Evolutionary conservation across 2,113 vertebrate species (phyloP).

Genomic region (Cyanistes caeruleus): DNA sequence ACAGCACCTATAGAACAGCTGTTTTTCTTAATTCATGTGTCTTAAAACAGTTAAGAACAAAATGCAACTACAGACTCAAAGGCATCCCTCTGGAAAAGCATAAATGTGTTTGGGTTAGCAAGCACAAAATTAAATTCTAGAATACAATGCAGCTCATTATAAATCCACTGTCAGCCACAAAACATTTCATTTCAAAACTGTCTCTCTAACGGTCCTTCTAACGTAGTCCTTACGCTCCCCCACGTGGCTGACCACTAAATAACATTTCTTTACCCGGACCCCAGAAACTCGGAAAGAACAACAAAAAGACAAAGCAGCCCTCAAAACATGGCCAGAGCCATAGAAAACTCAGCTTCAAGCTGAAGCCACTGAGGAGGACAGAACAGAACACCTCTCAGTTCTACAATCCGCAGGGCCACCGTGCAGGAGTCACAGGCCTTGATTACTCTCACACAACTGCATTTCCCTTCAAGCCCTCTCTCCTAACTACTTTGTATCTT

Average conservation of each 20-base stretch:
- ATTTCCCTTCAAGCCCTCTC: neutral
- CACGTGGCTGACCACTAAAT: conserved; percentile 8
- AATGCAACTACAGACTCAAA: neutral
- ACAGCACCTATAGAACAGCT: neutral
- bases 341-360: neutral
- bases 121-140: neutral
- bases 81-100: neutral
- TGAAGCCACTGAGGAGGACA: neutral
- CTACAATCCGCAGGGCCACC: neutral
- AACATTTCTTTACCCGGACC: neutral
- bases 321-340: neutral
- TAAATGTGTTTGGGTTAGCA: neutral
- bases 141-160: neutral
- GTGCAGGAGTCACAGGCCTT: neutral
- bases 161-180: neutral
- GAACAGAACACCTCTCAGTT: neutral
- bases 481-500: neutral
- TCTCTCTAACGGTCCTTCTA: neutral
- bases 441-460: neutral
- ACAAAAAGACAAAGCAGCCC: neutral
- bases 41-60: neutral
- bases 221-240: conserved; percentile 25
- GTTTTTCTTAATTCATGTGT: neutral
- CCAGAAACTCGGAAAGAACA: neutral
- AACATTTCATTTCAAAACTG: neutral